Conservation (phyloP, 2,888 invertebrate species). For the Neria commutata region DNA sequence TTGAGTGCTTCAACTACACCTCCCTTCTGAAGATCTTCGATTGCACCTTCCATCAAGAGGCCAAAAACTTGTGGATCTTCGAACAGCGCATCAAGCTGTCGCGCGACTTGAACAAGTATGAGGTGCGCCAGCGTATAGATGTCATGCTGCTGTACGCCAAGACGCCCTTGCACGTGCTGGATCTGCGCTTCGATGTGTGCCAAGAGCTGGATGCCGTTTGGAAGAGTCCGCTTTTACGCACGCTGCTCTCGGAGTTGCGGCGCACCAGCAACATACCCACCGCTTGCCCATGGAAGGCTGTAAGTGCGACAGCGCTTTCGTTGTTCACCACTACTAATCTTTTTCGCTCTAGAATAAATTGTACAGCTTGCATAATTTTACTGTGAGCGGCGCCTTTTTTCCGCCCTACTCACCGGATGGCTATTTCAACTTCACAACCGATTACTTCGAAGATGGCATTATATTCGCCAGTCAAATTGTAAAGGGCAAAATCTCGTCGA, state of each 20-base stretch:
- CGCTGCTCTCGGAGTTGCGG: background rate
- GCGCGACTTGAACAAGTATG: background rate
- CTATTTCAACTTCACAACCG: no score
- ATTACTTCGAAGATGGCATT: no score
- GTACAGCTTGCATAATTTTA: no score
- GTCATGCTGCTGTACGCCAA: background rate
- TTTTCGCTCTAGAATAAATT: no score
- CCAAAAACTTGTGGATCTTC: background rate
- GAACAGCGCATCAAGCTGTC: background rate
- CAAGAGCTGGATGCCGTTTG: background rate
- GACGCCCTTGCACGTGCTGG: background rate
- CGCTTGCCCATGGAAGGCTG: background rate
- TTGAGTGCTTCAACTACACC: background rate
- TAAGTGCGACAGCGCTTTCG: no score
- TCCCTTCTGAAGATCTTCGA: background rate
- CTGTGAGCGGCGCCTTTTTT: no score
- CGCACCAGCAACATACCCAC: background rate
- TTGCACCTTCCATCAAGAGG: background rate
- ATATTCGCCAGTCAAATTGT: no score
- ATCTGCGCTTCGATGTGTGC: background rate
- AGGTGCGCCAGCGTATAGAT: background rate
- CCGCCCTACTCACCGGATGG: no score
- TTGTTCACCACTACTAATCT: no score
- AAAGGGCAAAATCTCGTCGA: no score
- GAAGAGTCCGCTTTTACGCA: background rate